Percentiles rank a stretch among this genome's conserved stretches.
Conservation (phyloP, 2,797 vertebrate species). For the Sebastiscus tertius region DNA sequence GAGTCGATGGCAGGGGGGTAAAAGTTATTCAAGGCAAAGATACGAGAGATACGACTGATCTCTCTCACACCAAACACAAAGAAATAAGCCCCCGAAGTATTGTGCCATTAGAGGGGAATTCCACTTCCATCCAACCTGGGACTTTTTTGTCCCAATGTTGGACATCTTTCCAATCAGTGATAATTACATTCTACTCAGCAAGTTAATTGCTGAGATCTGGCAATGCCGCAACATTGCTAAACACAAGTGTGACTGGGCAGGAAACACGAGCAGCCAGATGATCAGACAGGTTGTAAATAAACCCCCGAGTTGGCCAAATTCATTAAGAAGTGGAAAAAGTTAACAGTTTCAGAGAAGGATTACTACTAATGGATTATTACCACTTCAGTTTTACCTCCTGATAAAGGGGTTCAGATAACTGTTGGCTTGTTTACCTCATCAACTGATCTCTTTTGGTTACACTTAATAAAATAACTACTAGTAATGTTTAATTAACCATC, state of each 20-base stretch:
- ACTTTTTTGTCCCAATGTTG: not conserved
- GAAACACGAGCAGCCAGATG: conserved; percentile 49
- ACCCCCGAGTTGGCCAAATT: conserved; percentile 28
- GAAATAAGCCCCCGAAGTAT: not conserved
- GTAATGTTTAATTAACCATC: too few relatives aligned
- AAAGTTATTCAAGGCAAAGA: conserved; percentile 83
- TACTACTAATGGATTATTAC: not conserved
- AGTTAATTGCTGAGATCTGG: conserved; percentile 61
- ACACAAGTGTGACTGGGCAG: conserved; percentile 51
- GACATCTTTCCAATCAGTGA: conserved; percentile 23
- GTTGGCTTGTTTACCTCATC: conserved; percentile 2
- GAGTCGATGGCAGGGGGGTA: conserved; percentile 49
- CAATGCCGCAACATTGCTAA: conserved; percentile 30
- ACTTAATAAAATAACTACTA: too few relatives aligned
- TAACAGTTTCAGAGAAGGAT: not conserved
- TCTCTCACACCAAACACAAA: not conserved
- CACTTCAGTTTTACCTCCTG: conserved; percentile 4
- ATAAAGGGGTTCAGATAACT: conserved; percentile 18
- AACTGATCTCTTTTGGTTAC: too few relatives aligned
- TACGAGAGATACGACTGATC: conserved; percentile 53
- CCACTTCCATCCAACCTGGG: not conserved
- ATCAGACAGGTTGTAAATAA: conserved; percentile 61
- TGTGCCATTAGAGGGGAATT: not conserved
- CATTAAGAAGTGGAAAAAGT: conserved; percentile 7
- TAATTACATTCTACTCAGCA: conserved; percentile 37